Percentiles rank a stretch among this genome's conserved stretches.
Conservation (phyloP, 2,113 vertebrate species). For the Motacilla alba region DNA sequence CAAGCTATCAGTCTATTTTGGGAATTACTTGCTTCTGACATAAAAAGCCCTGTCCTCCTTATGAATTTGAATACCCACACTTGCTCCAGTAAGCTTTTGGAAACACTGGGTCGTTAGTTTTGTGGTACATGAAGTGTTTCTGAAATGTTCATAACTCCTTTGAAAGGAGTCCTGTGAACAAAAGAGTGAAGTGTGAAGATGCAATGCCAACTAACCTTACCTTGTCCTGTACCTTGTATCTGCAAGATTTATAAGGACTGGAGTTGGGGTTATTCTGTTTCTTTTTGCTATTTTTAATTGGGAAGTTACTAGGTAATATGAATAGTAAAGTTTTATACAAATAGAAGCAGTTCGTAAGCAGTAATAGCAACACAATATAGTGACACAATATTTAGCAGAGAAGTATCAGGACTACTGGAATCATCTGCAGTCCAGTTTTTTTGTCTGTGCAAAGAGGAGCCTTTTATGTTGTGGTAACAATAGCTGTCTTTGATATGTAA, state of each 20-base stretch:
- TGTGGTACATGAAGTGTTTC: neutral
- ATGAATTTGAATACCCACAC: neutral
- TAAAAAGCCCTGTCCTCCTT: neutral
- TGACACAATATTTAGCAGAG: neutral
- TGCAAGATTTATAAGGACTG: neutral
- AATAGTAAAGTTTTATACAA: neutral
- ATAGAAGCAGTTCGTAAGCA: neutral
- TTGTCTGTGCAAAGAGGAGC: neutral
- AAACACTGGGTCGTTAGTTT: neutral
- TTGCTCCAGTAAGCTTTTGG: neutral
- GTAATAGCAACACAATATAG: neutral
- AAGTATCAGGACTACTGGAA: neutral
- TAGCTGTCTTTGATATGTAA: neutral
- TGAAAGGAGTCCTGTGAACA: neutral
- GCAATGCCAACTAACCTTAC: fast-evolving
- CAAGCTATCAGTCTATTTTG: neutral
- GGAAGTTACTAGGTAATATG: neutral
- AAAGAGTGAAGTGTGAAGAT: neutral
- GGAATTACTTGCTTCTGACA: neutral
- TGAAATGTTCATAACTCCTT: neutral
- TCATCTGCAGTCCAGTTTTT: neutral
- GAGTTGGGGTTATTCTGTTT: neutral
- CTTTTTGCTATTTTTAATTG: neutral
- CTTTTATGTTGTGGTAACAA: neutral
- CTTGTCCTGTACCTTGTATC: neutral